These are phyloP conservation scores for Cryptocheilus praepositus DNA, from an alignment of 2,888 invertebrate species.

Conservation along the genomic window DNA sequence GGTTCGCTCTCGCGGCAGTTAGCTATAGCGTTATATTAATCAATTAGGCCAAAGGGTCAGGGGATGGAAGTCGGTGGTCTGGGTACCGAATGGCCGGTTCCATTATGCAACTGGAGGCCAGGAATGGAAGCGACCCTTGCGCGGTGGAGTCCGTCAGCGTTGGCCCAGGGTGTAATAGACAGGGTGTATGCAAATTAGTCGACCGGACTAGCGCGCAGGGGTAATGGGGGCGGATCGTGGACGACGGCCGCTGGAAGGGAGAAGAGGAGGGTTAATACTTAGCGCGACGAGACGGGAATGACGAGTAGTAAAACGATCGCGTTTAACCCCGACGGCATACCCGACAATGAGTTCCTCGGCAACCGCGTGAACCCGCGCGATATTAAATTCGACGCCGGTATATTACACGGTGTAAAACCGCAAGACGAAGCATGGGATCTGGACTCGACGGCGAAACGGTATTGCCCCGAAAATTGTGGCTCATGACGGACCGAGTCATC, in stretches of 20 bases:
- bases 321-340: constrained; percentile 27
- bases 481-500: no score
- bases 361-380: not conserved
- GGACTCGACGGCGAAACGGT: not conserved
- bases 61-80: constrained; percentile 17
- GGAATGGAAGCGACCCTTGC: constrained; percentile 25
- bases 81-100: constrained; percentile 43
- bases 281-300: constrained; percentile 40
- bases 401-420: constrained; percentile 18
- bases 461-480: not conserved
- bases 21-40: constrained; percentile 43
- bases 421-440: not conserved
- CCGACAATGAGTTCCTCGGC: constrained; percentile 12
- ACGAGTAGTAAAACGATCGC: constrained; percentile 40
- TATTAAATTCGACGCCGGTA: constrained; percentile 33
- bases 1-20: no score
- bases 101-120: constrained; percentile 49
- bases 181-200: constrained; percentile 53
- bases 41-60: constrained; percentile 35
- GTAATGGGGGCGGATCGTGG: not conserved
- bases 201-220: constrained; percentile 28
- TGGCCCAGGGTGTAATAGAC: constrained; percentile 49
- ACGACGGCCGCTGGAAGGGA: not conserved
- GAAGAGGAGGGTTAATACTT: constrained; percentile 46
- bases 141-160: constrained; percentile 39